A percentile compares a stretch with the other conserved stretches of the same genome.
Evolutionary conservation across 1,140 invertebrate genomes (phyloP).

Genomic region (Dysdera silvatica): DNA sequence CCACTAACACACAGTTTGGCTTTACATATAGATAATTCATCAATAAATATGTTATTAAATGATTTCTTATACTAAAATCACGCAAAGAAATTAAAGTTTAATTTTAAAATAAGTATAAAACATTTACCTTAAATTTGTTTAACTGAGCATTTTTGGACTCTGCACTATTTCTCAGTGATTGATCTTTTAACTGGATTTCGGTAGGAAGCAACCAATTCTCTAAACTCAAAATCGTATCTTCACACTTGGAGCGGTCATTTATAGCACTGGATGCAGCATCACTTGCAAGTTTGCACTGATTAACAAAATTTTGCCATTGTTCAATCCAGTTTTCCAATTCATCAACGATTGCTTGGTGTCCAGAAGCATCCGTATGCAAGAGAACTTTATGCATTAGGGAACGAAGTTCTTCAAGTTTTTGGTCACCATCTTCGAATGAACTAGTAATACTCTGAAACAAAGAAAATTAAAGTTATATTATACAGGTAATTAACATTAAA

Average conservation of each 20-base stretch:
- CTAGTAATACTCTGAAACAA: constrained; percentile 13
- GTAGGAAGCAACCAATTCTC: constrained; percentile 75
- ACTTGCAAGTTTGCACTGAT: constrained; percentile 58
- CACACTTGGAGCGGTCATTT: constrained; percentile 69
- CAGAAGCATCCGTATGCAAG: constrained; percentile 65
- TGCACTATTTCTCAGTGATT: constrained; percentile 74
- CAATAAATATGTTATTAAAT: no score
- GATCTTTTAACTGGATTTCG: constrained; percentile 76
- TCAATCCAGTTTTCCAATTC: constrained; percentile 62
- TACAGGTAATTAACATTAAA: no score
- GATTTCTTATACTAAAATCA: not conserved
- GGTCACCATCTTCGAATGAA: constrained; percentile 60
- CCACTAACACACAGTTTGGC: no score
- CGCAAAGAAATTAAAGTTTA: not conserved
- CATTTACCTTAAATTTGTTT: constrained; percentile 57
- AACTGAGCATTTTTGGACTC: constrained; percentile 72
- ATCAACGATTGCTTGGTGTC: constrained; percentile 63
- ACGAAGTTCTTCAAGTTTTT: constrained; percentile 61
- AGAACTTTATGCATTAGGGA: constrained; percentile 62
- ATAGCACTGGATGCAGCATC: constrained; percentile 55
- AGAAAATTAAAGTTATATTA: not conserved
- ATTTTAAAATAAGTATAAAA: not conserved
- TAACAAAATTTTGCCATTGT: constrained; percentile 67
- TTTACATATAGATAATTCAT: no score
- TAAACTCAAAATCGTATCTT: constrained; percentile 63